phyloP scores from a whole-genome alignment of 2,113 vertebrate genomes.

The Python bivittatus region DNA sequence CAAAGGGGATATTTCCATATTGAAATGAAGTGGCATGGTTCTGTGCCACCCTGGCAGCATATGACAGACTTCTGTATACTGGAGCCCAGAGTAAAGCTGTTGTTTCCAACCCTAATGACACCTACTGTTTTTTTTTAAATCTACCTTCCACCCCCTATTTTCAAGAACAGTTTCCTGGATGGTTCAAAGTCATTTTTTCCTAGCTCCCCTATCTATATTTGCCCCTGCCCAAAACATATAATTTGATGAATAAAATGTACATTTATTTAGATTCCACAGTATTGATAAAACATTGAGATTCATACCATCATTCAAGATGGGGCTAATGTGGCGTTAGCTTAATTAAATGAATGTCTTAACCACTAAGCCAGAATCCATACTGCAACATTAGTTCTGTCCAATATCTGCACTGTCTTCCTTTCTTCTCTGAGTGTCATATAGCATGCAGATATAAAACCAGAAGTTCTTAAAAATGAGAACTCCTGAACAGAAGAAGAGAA shows the following conservation, averaged over 20 bases:
- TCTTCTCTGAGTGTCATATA: background rate
- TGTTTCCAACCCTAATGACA: no score
- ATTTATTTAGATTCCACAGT: background rate
- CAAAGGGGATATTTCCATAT: background rate
- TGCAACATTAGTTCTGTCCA: background rate
- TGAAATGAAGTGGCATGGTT: background rate
- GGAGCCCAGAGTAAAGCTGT: no score
- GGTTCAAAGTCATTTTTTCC: background rate
- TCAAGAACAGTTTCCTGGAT: no score
- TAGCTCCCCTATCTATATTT: background rate
- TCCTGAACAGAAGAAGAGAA: no score
- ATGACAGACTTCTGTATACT: no score
- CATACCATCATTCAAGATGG: background rate
- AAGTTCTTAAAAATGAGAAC: background rate
- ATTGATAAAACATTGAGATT: background rate
- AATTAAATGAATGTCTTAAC: background rate
- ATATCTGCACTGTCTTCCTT: no score
- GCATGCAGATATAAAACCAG: background rate
- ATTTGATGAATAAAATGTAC: background rate
- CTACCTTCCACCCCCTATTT: no score
- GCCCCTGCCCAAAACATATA: background rate
- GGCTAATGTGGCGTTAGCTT: background rate
- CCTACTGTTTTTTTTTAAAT: no score
- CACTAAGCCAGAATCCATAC: background rate
- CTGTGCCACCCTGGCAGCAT: background rate